Percentiles rank a stretch among this genome's conserved stretches.
Conservation (phyloP, 2,888 invertebrate species). For the Caenorhabditis uteleia region DNA sequence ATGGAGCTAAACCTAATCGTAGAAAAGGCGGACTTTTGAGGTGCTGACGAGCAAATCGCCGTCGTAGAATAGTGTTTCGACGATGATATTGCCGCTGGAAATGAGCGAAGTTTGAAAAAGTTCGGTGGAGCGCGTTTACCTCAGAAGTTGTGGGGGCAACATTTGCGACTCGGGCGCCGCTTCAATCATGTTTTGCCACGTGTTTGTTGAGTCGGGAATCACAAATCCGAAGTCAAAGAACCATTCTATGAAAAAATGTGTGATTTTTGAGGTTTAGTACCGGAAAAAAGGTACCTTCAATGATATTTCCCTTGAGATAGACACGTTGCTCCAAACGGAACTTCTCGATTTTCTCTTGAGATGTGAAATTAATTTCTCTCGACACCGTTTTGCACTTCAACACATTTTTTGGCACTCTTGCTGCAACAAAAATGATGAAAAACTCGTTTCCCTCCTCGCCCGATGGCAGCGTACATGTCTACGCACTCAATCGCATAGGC, state of each 20-base stretch:
- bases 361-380: conserved; percentile 75
- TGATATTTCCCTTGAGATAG: conserved; percentile 74
- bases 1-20: too few species aligned
- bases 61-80: conserved; percentile 95
- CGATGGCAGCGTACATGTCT: background rate
- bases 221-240: conserved; percentile 99
- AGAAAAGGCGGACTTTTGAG: conserved; percentile 91
- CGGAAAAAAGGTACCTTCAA: conserved; percentile 63
- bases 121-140: conserved; percentile 75
- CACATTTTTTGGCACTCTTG: conserved; percentile 94
- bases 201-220: conserved; percentile 96
- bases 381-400: conserved; percentile 82
- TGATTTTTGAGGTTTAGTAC: background rate
- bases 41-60: conserved; percentile 91
- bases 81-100: conserved; percentile 90
- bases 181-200: conserved; percentile 98
- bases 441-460: too few species aligned
- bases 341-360: conserved; percentile 87
- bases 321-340: conserved; percentile 88
- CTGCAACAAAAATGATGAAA: conserved; percentile 71
- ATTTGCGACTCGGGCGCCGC: conserved; percentile 99
- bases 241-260: conserved; percentile 81
- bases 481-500: background rate
- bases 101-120: conserved; percentile 12
- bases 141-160: conserved; percentile 98